These are phyloP conservation scores for Spilogale gracilis DNA, from an alignment of 2,113 vertebrate species.

Conservation along the genomic window DNA sequence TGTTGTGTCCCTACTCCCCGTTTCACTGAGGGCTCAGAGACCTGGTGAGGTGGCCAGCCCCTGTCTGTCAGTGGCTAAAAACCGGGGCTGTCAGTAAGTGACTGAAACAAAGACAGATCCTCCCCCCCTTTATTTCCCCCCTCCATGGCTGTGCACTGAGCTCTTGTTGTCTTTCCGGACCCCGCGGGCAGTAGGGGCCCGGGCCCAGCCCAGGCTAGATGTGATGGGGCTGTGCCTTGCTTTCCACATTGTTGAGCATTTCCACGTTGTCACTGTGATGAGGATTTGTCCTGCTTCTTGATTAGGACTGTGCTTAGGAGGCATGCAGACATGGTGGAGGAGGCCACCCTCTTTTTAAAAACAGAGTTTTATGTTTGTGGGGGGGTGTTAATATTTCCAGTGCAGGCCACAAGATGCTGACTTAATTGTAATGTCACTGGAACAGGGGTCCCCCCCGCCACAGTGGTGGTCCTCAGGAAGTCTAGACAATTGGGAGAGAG, in stretches of 20 bases:
- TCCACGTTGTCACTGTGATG: neutral
- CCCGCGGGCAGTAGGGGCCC: accelerated
- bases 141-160: accelerated
- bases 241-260: neutral
- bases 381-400: neutral
- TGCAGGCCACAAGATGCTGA: neutral
- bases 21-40: neutral
- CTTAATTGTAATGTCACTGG: neutral
- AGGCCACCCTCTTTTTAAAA: neutral
- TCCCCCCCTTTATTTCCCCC: too few species aligned
- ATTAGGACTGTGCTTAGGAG: neutral
- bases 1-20: neutral
- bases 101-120: neutral
- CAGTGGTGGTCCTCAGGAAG: neutral
- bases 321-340: neutral
- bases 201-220: neutral
- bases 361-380: neutral
- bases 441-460: neutral
- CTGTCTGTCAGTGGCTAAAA: neutral
- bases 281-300: neutral
- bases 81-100: neutral
- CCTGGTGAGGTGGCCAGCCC: neutral
- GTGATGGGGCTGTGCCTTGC: neutral
- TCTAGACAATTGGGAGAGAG: neutral
- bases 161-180: neutral